Base-by-base conservation (phyloP, 1,140 invertebrate genomes). In the Epicauta chinensis region DNA sequence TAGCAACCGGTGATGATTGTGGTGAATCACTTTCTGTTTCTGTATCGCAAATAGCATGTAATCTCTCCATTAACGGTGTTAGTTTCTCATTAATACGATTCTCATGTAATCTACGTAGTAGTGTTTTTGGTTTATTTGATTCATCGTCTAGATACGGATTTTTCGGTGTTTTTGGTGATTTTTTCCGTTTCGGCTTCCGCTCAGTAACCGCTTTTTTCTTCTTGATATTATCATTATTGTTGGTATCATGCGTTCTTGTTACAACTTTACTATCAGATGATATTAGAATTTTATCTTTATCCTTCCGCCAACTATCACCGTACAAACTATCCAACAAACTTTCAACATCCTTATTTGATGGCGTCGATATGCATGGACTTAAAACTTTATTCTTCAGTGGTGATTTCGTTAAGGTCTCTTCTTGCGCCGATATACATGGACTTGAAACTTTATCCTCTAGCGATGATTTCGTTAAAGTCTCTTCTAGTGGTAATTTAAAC, bases 301-400 rank as follows among this genome's bases (percentile, higher is more conserved):
- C 64, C 16, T 55, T 55, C 43, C 66, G 58, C 67, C 67, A 69
- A 36, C 44, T 58, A 17, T 56, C 55, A 13, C 67, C 67, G 62
- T 69, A 69, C 12, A 69, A 23, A 38, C 60, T 51, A 50, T 69
- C 67, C 35, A 69, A 51, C 17, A 69, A 42, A 16, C 55, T 53
- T 37, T 53, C 55, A 30, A 50, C 14, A 31, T 62, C 56, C 40
- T 36, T 51, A 30, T 38, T 31, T 23, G 11, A 10, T 15, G n/a
- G 17, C 5, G 16, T 14, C 41, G 30, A 13, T 5, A n/a, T n/a
- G n/a, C n/a, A n/a, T 31, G 32, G 10, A 40, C 38, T 40, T 16
- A 14, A 16, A 16, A 14, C 16, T 47, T 11, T 47, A 29, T 43
- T 45, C 1, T 31, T 49, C 41, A 42, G 29, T 30, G 16, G 13